Evolutionary conservation across 2,888 invertebrate species (phyloP), one percentile per base, ranked within the genome.

Genomic region (Tetragonisca angustula): DNA sequence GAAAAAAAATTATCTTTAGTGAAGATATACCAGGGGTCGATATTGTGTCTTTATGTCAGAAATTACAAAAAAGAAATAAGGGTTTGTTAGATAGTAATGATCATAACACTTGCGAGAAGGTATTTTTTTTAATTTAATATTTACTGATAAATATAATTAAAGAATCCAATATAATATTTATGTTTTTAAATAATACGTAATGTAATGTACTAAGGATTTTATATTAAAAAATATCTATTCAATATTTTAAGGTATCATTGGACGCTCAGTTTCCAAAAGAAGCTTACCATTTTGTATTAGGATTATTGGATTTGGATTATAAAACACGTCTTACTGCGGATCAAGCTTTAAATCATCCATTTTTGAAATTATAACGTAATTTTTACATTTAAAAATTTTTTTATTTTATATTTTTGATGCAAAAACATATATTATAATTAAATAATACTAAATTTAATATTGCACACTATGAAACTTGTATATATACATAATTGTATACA

Each of bases 281-380:
- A 85, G 98, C 98, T 1, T 98, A 97, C 94, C 96, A 97, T 92
- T 95, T 98, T 87, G 95, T 98, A 79, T 95, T 95, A 87, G 95
- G 95, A 74, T 95, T 98, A 89, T 95, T 98, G 89, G 97, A 97
- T 93, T 95, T 97, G n/a, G 96, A 97, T 95, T 97, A 97, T n/a
- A 95, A 95, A 91, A 95, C 96, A 54, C 96, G 98, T 90, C 96
- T 97, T 85, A 96, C 97, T 17, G 98, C 98, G 52, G 96, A 95
- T 27, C 96, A 96, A 80, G 98, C 98, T 64, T 95, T 98, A 52
- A 93, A 95, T 64, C 98, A 98, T 95, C 96, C 97, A 72, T 98
- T 98, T 95, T 95, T 98, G 5, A 92, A 90, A 75, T 79, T 73
- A 43, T 87, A 77, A 70, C 32, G 24, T 61, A 50, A 72, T 11